A percentile compares a stretch with the other conserved stretches of the same genome.
Conservation (phyloP, 2,888 invertebrate genomes). For the Helleia helle region DNA sequence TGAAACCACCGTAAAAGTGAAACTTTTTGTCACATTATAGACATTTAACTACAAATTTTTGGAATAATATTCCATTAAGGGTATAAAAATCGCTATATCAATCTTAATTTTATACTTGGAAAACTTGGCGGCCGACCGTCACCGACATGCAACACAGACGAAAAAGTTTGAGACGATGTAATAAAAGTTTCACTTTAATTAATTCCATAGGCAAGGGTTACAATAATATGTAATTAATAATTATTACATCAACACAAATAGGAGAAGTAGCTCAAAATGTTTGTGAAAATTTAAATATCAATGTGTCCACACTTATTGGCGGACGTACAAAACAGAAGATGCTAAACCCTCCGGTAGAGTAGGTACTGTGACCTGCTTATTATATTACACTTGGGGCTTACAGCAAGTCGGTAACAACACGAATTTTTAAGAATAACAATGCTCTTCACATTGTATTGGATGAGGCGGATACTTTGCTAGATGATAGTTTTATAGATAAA, state of each 20-base stretch:
- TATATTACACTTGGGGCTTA: conserved; percentile 83
- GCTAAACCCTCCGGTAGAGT: conserved; percentile 78
- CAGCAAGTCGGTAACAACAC: conserved; percentile 82
- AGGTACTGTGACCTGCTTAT: conserved; percentile 84
- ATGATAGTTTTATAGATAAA: conserved; percentile 88
- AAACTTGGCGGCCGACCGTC: no score
- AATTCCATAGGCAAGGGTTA: neutral
- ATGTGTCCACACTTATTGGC: conserved; percentile 78
- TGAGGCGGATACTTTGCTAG: conserved; percentile 93
- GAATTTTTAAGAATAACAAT: conserved; percentile 79
- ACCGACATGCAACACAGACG: no score
- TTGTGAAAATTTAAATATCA: conserved; percentile 72
- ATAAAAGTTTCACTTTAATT: no score
- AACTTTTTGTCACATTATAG: no score
- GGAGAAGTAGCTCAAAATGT: conserved; percentile 76
- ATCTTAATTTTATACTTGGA: no score
- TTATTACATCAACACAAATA: conserved; percentile 66
- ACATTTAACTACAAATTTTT: no score
- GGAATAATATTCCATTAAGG: no score
- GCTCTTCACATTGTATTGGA: conserved; percentile 89
- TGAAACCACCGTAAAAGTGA: no score
- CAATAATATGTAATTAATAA: neutral
- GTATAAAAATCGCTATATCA: no score
- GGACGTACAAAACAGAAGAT: conserved; percentile 82
- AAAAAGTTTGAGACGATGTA: no score